These are phyloP conservation scores for Hydrochoerus hydrochaeris DNA, from an alignment of 2,113 vertebrate genomes.

Conservation along the genomic window DNA sequence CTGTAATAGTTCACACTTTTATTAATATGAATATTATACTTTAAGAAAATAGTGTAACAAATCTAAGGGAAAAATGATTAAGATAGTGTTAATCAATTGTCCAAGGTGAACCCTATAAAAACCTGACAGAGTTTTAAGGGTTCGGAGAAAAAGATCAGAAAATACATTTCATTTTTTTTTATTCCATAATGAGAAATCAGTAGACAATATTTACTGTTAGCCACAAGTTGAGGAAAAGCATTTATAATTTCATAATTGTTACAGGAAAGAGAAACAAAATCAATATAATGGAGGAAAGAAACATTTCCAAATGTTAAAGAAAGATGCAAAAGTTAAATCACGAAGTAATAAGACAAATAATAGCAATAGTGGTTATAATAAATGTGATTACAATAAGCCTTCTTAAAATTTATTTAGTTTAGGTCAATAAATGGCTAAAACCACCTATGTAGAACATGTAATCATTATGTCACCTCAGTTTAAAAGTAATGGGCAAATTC, in stretches of 20 bases:
- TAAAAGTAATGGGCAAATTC: slow-evolving; percentile 5
- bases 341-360: not conserved
- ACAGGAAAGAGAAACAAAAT: not conserved
- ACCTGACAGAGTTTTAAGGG: not conserved
- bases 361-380: not conserved
- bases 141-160: slow-evolving; percentile 9
- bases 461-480: not conserved
- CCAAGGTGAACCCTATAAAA: slow-evolving; percentile 8
- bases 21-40: not conserved
- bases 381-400: not conserved
- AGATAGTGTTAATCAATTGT: not conserved
- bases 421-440: not conserved
- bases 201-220: not conserved
- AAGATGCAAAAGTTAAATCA: not conserved
- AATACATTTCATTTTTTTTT: not conserved
- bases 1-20: not conserved
- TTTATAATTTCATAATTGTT: slow-evolving; percentile 14
- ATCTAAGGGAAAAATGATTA: not conserved
- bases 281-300: not conserved
- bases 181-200: not conserved
- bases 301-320: not conserved
- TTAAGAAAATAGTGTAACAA: slow-evolving; percentile 4
- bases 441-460: not conserved
- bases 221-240: not conserved
- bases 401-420: not conserved